Evolutionary conservation across 2,113 vertebrate genomes (phyloP), one percentile per base, ranked within the genome.

Genomic region (Pomatorhinus ruficollis): DNA sequence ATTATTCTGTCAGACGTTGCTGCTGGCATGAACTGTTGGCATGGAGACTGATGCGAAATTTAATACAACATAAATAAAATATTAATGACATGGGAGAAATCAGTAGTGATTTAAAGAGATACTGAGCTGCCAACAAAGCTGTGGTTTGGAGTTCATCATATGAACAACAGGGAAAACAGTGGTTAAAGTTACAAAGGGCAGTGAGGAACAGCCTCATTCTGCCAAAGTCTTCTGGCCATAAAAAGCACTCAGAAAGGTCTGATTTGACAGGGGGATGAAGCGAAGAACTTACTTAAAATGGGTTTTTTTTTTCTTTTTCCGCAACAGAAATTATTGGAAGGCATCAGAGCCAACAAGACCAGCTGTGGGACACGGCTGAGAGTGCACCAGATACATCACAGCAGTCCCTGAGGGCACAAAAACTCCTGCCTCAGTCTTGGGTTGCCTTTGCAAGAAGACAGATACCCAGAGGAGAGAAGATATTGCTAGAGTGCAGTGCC

Each of bases 41-140:
- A 96, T 96, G 95, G 93, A 96, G 95, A 96, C 93, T 87, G 91
- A 87, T 91, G 86, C 0, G 9, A 85, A 93, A 94, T 90, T 87
- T 82, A 89, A 87, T 87, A 76, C 83, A 93, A 95, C 87, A 87
- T 95, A 91, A 96, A 95, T 97, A 95, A 97, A 95, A 96, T 95
- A 95, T 96, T 97, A 95, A 94, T 89, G 89, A 61, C 90, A 87
- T 2, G 39, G 33, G 60, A 90, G 90, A 83, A 91, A 52, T 68
- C 53, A 83, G 85, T 6, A 66, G 79, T 83, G 79, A 88, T 91
- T 95, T 96, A 95, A 95, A 96, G 87, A 80, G 68, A 80, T 66
- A 90, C 31, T 27, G 35, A 96, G 68, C 85, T 94, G 78, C 85
- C 90, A 90, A 16, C 54, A 33, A 57, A 85, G 59, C 59, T 66